A percentile compares a stretch with the other conserved stretches of the same genome.
Evolutionary conservation across 92 coral and sea anemone species (phyloP).

Genomic region (Epizoanthus fatuus): DNA sequence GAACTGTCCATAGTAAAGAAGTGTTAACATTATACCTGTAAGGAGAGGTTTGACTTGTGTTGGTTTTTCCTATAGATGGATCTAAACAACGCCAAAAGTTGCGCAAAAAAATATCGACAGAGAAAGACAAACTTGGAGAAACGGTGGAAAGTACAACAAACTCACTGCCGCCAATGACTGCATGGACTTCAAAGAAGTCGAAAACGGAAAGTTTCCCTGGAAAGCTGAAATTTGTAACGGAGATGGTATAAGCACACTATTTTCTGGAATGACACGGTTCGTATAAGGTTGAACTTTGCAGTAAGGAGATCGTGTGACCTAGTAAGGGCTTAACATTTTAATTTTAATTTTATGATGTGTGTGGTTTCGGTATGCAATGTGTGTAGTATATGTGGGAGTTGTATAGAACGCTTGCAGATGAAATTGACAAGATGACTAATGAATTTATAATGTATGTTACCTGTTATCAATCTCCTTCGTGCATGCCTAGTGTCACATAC

Average conservation of each 20-base stretch:
- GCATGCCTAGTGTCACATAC: too few relatives aligned
- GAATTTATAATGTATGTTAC: too few relatives aligned
- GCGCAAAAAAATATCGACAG: conserved; percentile 50
- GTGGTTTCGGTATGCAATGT: too few relatives aligned
- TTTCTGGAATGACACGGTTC: too few relatives aligned
- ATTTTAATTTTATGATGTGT: too few relatives aligned
- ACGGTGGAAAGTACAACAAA: conserved; percentile 33
- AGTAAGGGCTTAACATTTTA: too few relatives aligned
- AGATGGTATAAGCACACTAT: background rate
- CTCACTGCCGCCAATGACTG: conserved; percentile 23
- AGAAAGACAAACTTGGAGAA: conserved; percentile 42
- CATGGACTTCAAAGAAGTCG: conserved; percentile 11
- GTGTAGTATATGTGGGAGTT: too few relatives aligned
- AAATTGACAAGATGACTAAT: too few relatives aligned
- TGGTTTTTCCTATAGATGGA: conserved; percentile 49
- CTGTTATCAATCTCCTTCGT: too few relatives aligned
- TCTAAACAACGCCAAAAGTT: conserved; percentile 69
- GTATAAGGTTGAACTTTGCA: background rate
- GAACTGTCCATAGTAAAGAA: background rate
- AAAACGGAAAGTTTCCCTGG: conserved; percentile 45
- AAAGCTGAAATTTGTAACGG: background rate
- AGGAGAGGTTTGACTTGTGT: background rate
- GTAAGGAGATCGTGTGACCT: too few relatives aligned
- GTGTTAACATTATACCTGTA: background rate
- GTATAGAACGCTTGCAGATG: too few relatives aligned